Evolutionary conservation across 2,888 invertebrate species (phyloP).

Genomic region (Tachina lurida): DNA sequence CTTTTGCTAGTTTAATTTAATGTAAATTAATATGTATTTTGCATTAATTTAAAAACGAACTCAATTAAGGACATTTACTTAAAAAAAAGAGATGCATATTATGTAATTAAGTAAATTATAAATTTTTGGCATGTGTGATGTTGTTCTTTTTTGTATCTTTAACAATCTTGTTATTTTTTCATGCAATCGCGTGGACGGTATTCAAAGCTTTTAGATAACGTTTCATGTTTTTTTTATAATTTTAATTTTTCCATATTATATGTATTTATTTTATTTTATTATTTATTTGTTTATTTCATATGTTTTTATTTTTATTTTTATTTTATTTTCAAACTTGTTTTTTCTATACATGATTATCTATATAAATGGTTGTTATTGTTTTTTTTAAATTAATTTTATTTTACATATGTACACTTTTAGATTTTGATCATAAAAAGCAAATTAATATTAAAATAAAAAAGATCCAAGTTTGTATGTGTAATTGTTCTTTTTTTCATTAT

Average conservation of each 20-base stretch:
- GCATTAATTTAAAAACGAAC: conserved; percentile 3
- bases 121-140: conserved; percentile 63
- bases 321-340: conserved; percentile 36
- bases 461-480: conserved; percentile 43
- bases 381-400: conserved; percentile 57
- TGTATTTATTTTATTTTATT: conserved; percentile 20
- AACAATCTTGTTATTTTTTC: conserved; percentile 70
- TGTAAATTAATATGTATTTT: not conserved
- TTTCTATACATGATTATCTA: conserved; percentile 67
- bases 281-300: conserved; percentile 18
- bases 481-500: conserved; percentile 12
- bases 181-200: conserved; percentile 76
- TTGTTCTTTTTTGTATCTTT: conserved; percentile 75
- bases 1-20: conserved; percentile 62
- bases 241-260: conserved; percentile 37
- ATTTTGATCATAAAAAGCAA: conserved; percentile 62
- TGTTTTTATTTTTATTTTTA: conserved; percentile 2
- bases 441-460: conserved; percentile 46
- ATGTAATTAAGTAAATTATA: conserved; percentile 16
- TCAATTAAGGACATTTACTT: not conserved
- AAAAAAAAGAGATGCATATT: conserved; percentile 8
- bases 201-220: conserved; percentile 77
- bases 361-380: conserved; percentile 56
- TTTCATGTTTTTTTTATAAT: conserved; percentile 63
- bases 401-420: conserved; percentile 67